These are phyloP conservation scores for Castor canadensis DNA, from an alignment of 2,113 vertebrate species.

Conservation along the genomic window DNA sequence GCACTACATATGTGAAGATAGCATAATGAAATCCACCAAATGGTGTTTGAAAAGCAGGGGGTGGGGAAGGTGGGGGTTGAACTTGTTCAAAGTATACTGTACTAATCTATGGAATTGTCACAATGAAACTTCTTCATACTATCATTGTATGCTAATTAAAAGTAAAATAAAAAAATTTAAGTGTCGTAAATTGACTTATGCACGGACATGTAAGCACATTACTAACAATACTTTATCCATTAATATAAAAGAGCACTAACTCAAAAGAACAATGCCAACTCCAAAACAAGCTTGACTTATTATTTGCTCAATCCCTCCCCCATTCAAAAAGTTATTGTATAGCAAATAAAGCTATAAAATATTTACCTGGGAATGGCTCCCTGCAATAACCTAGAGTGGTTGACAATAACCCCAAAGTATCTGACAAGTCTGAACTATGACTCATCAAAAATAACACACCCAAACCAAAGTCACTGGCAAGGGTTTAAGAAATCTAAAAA, in stretches of 20 bases:
- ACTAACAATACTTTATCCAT: background rate
- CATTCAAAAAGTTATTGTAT: background rate
- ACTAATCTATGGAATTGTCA: too few relatives aligned
- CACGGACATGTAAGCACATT: background rate
- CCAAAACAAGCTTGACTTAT: background rate
- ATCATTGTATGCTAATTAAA: too few relatives aligned
- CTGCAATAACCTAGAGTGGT: background rate
- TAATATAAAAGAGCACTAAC: background rate
- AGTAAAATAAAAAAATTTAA: too few relatives aligned
- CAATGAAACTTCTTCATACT: too few relatives aligned
- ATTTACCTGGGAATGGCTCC: background rate
- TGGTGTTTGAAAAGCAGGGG: too few relatives aligned
- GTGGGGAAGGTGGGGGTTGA: too few relatives aligned
- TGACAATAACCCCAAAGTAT: background rate
- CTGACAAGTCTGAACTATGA: background rate
- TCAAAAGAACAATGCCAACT: background rate
- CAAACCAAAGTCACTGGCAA: background rate
- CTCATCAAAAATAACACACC: constrained; percentile 28
- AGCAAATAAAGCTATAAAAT: background rate
- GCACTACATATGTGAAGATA: too few relatives aligned
- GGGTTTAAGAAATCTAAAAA: constrained; percentile 20
- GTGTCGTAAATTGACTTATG: too few relatives aligned
- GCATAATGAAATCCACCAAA: too few relatives aligned
- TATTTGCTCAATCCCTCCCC: background rate
- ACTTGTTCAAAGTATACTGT: too few relatives aligned